Base-by-base conservation (phyloP, 2,888 invertebrate species). In the Pyrrhosoma nymphula region DNA sequence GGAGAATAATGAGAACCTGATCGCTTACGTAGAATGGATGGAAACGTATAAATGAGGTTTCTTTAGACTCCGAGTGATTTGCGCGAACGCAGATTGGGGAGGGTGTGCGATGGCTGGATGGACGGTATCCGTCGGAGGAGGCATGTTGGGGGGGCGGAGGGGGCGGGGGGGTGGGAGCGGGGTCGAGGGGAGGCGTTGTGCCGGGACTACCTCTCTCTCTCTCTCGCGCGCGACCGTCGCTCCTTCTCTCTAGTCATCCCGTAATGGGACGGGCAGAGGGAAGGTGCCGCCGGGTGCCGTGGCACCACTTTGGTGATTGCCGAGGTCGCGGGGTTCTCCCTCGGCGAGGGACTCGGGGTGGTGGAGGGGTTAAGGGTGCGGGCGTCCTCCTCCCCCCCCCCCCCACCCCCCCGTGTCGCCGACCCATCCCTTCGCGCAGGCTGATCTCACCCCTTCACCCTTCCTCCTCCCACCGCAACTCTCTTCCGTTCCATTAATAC, bases 251-350 rank as follows among this genome's bases (percentile, higher is more conserved):
- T 47, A n/a, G 23, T 93, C 93, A 93, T 93, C 93, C 93, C 93
- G 75, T 93, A 93, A 93, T 93, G 93, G 91, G 91, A 91, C 91
- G 63, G 63, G 23, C 63, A 91, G 60, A 60, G 63, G 35, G 91
- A 91, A 60, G 93, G 93, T 93, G 93, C 75, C 93, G 93, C 82
- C 82, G 47, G 93, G 93, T 93, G 93, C 75, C 93, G 93, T n/a
- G 30, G 47, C 93, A 93, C 75, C 93, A 93, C 93, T 93, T 93
- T 93, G 69, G 93, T 93, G 93, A 93, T 93, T 93, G 93, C 93
- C 39, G 91, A 91, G 91, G 91, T 69, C 63, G 91, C 91, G 63
- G 63, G 63, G 93, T 93, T 69, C 93, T 69, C 93, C 82, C 82
- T 3, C 69, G 93, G 39, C 47, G 75, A 47, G 39, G 69, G 91